phyloP scores from a whole-genome alignment of 2,888 invertebrate species.

The Spicauda simplicius region DNA sequence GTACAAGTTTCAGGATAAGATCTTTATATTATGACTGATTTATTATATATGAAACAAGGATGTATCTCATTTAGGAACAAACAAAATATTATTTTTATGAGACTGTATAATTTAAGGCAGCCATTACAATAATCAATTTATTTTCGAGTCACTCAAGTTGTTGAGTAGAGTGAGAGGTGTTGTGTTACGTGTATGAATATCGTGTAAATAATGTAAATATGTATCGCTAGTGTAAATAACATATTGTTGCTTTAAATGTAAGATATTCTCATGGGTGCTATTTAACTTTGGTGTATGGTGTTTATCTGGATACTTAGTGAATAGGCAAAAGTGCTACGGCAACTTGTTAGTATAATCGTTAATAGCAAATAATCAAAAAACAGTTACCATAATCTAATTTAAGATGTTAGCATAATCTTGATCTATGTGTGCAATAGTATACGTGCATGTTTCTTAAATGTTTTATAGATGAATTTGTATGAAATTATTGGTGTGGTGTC shows the following conservation, averaged over 20 bases:
- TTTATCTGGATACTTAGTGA: slow-evolving; percentile 58
- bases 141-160: slow-evolving; percentile 41
- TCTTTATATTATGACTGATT: slow-evolving; percentile 73
- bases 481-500: slow-evolving; percentile 49
- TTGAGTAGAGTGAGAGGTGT: slow-evolving; percentile 39
- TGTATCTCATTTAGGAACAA: slow-evolving; percentile 79
- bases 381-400: slow-evolving; percentile 73
- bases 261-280: slow-evolving; percentile 82
- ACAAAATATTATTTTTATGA: slow-evolving; percentile 71
- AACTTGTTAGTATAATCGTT: slow-evolving; percentile 50
- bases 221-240: slow-evolving; percentile 52
- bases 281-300: slow-evolving; percentile 77
- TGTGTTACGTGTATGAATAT: slow-evolving; percentile 57
- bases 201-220: slow-evolving; percentile 73
- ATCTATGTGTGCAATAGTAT: slow-evolving; percentile 78
- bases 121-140: slow-evolving; percentile 60
- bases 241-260: slow-evolving; percentile 75
- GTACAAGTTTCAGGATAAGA: slow-evolving; percentile 53
- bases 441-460: slow-evolving; percentile 57
- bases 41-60: slow-evolving; percentile 60
- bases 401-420: slow-evolving; percentile 70
- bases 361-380: slow-evolving; percentile 60
- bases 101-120: slow-evolving; percentile 78
- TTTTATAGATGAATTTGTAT: slow-evolving; percentile 52
- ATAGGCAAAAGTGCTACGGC: slow-evolving; percentile 47